phyloP scores from a whole-genome alignment of 2,888 invertebrate genomes.

The Glyphotaelius pellucidus region DNA sequence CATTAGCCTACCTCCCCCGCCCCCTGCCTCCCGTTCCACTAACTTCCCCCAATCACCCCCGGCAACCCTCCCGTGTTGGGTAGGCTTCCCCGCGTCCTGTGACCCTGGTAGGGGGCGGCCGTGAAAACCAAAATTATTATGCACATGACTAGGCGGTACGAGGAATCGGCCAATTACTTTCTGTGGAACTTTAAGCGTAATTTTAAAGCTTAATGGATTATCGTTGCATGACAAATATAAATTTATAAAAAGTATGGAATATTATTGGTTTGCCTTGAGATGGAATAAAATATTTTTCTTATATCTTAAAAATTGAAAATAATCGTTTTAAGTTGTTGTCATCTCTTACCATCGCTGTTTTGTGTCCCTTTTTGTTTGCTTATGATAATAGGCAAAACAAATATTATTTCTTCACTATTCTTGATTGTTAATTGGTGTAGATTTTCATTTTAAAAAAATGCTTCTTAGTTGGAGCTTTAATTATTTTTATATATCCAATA shows the following conservation, averaged over 20 bases:
- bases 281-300: not conserved
- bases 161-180: not conserved
- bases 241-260: not conserved
- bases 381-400: too few species aligned
- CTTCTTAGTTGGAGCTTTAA: too few species aligned
- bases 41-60: not conserved
- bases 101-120: slow-evolving; percentile 67
- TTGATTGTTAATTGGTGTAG: too few species aligned
- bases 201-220: not conserved
- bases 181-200: not conserved
- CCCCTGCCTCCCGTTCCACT: not conserved
- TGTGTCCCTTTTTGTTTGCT: too few species aligned
- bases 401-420: too few species aligned
- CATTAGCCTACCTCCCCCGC: slow-evolving; percentile 55
- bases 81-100: not conserved
- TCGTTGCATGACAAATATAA: not conserved
- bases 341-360: too few species aligned
- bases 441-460: too few species aligned
- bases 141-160: not conserved
- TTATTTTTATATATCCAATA: too few species aligned
- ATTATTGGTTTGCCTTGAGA: not conserved
- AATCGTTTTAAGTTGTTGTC: too few species aligned
- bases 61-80: not conserved
- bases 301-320: too few species aligned
- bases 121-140: slow-evolving; percentile 36